Evolutionary conservation across 1,140 invertebrate species (phyloP).

Genomic region (Eurosta solidaginis): DNA sequence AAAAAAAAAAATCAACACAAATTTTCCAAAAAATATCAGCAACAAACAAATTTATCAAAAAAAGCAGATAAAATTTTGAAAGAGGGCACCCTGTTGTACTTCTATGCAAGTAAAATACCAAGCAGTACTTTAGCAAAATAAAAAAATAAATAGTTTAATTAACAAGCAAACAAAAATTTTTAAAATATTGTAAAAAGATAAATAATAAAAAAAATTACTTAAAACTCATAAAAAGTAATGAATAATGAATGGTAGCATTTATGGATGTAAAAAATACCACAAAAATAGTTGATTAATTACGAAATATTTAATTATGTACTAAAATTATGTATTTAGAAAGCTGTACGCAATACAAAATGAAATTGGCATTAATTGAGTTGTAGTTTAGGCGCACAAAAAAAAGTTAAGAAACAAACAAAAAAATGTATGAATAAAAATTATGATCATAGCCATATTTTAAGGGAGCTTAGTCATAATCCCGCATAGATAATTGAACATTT

Average conservation of each 20-base stretch:
- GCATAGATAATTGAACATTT: background rate
- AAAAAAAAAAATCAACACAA: too few relatives aligned
- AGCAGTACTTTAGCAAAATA: constrained; percentile 6
- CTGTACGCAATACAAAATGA: too few relatives aligned
- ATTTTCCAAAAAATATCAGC: background rate
- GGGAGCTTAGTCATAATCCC: constrained; percentile 3
- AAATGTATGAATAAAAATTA: background rate
- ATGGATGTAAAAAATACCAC: too few relatives aligned
- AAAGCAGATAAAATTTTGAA: background rate
- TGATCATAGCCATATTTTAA: constrained; percentile 1
- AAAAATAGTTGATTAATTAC: too few relatives aligned
- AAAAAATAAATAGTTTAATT: background rate
- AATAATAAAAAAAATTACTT: background rate
- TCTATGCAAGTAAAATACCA: constrained; percentile 19
- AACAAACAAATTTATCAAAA: background rate
- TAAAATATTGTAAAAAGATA: background rate
- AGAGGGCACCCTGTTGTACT: background rate
- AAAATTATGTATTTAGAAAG: too few relatives aligned
- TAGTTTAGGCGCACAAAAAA: background rate
- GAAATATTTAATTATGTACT: too few relatives aligned
- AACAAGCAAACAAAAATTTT: background rate
- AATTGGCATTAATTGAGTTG: background rate
- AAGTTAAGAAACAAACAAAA: background rate
- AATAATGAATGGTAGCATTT: too few relatives aligned
- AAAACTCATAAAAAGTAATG: too few relatives aligned